phyloP scores from a whole-genome alignment of 2,797 vertebrate genomes.

The Lagorchestes hirsutus region DNA sequence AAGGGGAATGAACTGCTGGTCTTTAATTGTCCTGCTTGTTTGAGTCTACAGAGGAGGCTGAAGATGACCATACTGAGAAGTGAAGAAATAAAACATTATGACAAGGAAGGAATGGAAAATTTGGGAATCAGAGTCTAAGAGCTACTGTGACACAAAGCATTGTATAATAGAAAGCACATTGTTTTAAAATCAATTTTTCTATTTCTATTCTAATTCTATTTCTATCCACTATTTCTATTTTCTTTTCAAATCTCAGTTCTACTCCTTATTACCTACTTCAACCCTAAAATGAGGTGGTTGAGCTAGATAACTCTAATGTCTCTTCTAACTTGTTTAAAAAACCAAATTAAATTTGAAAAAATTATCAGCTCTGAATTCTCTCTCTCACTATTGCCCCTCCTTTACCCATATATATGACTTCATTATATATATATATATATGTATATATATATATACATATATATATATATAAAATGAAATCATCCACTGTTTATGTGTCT shows the following conservation, averaged over 20 bases:
- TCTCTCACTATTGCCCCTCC: no score
- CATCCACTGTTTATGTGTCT: no score
- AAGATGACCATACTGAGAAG: not conserved
- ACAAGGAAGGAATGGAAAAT: not conserved
- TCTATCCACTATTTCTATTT: no score
- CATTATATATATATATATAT: no score
- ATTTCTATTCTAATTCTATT: no score
- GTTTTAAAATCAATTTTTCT: not conserved
- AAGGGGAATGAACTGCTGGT: not conserved
- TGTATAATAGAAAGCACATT: not conserved
- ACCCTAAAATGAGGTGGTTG: not conserved
- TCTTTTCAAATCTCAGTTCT: not conserved
- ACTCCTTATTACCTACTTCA: not conserved
- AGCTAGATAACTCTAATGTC: not conserved
- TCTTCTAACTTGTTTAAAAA: not conserved
- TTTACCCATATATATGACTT: no score
- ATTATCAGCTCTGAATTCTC: no score
- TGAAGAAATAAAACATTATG: not conserved
- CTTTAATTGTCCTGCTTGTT: no score
- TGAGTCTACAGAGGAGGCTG: not conserved
- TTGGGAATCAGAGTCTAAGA: not conserved
- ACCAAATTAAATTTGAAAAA: no score
- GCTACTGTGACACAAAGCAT: not conserved
- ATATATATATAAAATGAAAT: no score
- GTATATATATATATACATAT: no score